Base-by-base conservation (phyloP, 2,113 vertebrate species). In the Phyllostomus discolor region DNA sequence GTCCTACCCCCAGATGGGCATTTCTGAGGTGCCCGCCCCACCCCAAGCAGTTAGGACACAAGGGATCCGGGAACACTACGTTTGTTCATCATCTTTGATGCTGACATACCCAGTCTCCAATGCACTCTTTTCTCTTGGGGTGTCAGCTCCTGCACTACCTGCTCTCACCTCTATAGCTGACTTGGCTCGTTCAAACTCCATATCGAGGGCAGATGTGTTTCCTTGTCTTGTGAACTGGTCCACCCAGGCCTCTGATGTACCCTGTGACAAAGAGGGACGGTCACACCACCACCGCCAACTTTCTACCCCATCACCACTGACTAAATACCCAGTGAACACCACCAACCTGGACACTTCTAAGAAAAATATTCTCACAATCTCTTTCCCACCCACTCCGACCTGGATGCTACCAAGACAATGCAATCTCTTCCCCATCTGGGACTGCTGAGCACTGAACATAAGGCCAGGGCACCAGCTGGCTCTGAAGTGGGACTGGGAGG, bases 151-250 rank as follows among this genome's bases (percentile, higher is more conserved):
- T 85, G 62, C 62, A 7, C 26, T 28, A 57, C 8, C 95, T 96
- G 70, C 38, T 97, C 98, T 99, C 98, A 99, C 99, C 99, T 99
- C 99, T 96, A 99, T 99, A 59, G 99, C 99, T 80, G 99, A 99
- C 98, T 99, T 99, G 96, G 99, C 99, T 97, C 99, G 99, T 97
- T 99, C 99, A 98, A 99, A 99, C 94, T 99, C 99, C 24, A 98
- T 98, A 66, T 99, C 99, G 24, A 99, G 96, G 46, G 98, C 81
- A 95, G 98, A 95, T 31, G 97, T 78, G 92, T 96, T 98, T 84
- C 89, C 98, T 95, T 98, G 97, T 85, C 98, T 97, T 6, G 99
- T 97, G 80, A 99, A 99, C 94, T 99, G 99, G 93, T 99, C 99
- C 72, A 99, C 99, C 99, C 99, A 99, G 28, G 99, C 99, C 76